Base-by-base conservation (phyloP, 2,113 vertebrate species). In the Tetraodon nigroviridis region DNA sequence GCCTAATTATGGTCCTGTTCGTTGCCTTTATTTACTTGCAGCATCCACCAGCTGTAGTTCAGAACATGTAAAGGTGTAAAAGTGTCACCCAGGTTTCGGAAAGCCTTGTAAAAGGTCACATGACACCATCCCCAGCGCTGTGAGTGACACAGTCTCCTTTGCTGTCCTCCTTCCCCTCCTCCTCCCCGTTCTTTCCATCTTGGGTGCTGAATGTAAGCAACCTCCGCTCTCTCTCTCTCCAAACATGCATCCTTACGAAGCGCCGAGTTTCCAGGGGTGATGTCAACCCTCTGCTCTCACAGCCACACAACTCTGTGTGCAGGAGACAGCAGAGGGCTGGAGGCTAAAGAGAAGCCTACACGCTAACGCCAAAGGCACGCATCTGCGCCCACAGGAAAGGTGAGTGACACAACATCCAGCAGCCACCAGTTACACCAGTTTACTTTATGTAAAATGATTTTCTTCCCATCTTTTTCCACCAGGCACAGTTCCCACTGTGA, bases 1-100 rank as follows among this genome's bases (percentile, higher is more conserved):
- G 88, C 83, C 88, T 90, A 78, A 90, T 90, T 87, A 90, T 87
- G 89, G 89, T 71, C 82, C 75, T 73, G 76, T 61, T 76, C 46
- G 53, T 78, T 61, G 54, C 32, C 22, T 24, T 24, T 24, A 24
- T 24, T 24, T 24, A 24, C 22, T 5, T 27, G 24, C 24, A 3
- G 32, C 10, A 12, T 37, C 32, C 32, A 37, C 32, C 32, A 37
- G 32, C 32, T 37, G 32, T 2, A 11, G 8, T 37, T 37, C 32
- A 37, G 8, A 37, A 37, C 2, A 12, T 8, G 6, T 37, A 37
- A 37, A 11, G 32, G 12, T 8, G 32, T 37, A 37, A 11, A 37
- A 37, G 7, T 37, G 32, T 37, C 32, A 37, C 32, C 7, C 11
- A 12, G 32, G 32, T 37, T 37, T 11, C n/a, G 12, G 11, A 37